Percentiles rank a stretch among this genome's conserved stretches.
Conservation (phyloP, 2,888 invertebrate genomes). For the Cylloceria caligata region DNA sequence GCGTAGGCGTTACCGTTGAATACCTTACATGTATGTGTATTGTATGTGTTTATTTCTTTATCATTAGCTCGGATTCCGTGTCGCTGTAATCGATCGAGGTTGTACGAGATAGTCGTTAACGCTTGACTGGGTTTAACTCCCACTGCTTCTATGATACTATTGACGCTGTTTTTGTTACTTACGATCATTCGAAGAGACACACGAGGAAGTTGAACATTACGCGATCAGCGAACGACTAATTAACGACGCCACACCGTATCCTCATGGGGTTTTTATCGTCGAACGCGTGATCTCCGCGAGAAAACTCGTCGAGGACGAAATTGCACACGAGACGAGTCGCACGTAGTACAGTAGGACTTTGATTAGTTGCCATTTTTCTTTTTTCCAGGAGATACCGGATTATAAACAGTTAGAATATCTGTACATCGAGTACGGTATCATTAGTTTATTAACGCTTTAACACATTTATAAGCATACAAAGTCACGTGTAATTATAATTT, state of each 20-base stretch:
- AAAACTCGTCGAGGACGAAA: slow-evolving; percentile 40
- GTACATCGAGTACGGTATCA: too few relatives aligned
- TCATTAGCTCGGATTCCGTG: not conserved
- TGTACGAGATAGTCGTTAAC: slow-evolving; percentile 35
- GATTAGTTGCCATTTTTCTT: too few relatives aligned
- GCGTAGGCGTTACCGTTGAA: too few relatives aligned
- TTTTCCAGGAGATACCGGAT: too few relatives aligned
- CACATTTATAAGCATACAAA: too few relatives aligned
- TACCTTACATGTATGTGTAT: not conserved
- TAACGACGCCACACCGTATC: slow-evolving; percentile 23
- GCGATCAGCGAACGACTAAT: slow-evolving; percentile 38
- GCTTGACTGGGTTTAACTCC: slow-evolving; percentile 22
- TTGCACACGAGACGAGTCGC: slow-evolving; percentile 4
- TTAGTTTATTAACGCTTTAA: too few relatives aligned
- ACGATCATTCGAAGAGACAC: slow-evolving; percentile 25
- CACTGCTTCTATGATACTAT: not conserved
- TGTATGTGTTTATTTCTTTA: not conserved
- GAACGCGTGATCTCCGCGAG: not conserved
- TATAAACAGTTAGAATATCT: too few relatives aligned
- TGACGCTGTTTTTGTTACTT: slow-evolving; percentile 28
- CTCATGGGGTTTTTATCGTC: slow-evolving; percentile 4
- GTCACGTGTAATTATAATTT: too few relatives aligned
- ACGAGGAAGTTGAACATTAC: slow-evolving; percentile 41
- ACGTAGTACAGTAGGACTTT: not conserved
- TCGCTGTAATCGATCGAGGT: slow-evolving; percentile 27